Evolutionary conservation across 2,113 vertebrate species (phyloP).

Genomic region (Aepyceros melampus): DNA sequence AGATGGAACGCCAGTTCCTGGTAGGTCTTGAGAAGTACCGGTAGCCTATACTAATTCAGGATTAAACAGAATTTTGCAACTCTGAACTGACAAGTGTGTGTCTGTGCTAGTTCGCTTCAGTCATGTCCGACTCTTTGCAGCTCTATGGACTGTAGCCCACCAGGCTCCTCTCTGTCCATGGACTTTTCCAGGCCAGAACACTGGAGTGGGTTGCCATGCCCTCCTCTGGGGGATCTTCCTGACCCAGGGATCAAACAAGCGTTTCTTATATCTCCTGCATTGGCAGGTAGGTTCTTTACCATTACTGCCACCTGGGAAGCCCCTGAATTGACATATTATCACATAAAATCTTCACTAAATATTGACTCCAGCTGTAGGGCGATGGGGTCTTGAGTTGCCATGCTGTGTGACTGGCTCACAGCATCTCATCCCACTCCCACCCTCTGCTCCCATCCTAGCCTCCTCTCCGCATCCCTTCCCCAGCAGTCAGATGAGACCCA

Average conservation of each 20-base stretch:
- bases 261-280: background rate
- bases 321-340: background rate
- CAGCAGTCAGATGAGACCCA: background rate
- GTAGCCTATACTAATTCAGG: background rate
- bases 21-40: background rate
- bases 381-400: background rate
- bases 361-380: background rate
- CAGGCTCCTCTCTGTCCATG: background rate
- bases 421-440: background rate
- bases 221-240: background rate
- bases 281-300: background rate
- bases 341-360: background rate
- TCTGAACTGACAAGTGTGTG: background rate
- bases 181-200: background rate
- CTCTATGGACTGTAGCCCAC: background rate
- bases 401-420: rapidly evolving
- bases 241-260: background rate
- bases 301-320: background rate
- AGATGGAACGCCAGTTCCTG: background rate
- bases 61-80: background rate
- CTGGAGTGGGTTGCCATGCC: background rate
- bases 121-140: background rate
- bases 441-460: too few relatives aligned
- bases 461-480: background rate
- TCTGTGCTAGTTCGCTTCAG: background rate